Percentiles rank a stretch among this genome's conserved stretches.
Conservation (phyloP, 2,888 invertebrate species). For the Torymus aiolomorphi region DNA sequence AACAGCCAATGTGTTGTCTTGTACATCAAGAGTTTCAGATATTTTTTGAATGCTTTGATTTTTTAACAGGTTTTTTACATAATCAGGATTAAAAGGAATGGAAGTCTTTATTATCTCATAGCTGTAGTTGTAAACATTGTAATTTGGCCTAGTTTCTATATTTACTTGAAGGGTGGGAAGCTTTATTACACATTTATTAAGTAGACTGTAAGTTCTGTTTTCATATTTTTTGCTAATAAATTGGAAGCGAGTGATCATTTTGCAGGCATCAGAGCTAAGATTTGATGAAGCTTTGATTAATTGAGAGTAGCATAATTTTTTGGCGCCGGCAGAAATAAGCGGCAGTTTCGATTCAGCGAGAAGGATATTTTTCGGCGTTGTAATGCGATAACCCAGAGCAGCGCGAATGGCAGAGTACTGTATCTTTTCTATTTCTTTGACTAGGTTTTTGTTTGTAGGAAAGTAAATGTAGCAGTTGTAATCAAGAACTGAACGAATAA, state of each 20-base stretch:
- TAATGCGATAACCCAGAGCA: not conserved
- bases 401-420: not conserved
- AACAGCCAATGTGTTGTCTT: too few species aligned
- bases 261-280: not conserved
- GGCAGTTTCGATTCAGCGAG: not conserved
- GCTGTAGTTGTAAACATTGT: too few species aligned
- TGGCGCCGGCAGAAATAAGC: not conserved
- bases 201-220: too few species aligned
- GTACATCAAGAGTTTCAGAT: too few species aligned
- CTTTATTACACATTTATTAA: too few species aligned
- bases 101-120: too few species aligned
- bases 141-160: too few species aligned
- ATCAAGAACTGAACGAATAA: not conserved
- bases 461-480: too few species aligned
- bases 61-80: too few species aligned
- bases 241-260: slow-evolving; percentile 6
- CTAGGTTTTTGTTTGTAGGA: not conserved
- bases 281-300: not conserved
- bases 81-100: too few species aligned
- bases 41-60: too few species aligned
- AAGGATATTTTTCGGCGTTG: not conserved
- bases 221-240: not conserved
- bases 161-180: too few species aligned
- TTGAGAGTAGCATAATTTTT: not conserved
- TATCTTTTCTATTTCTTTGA: slow-evolving; percentile 1